These are phyloP conservation scores for Apis florea DNA, from an alignment of 1,140 invertebrate genomes.

Conservation along the genomic window DNA sequence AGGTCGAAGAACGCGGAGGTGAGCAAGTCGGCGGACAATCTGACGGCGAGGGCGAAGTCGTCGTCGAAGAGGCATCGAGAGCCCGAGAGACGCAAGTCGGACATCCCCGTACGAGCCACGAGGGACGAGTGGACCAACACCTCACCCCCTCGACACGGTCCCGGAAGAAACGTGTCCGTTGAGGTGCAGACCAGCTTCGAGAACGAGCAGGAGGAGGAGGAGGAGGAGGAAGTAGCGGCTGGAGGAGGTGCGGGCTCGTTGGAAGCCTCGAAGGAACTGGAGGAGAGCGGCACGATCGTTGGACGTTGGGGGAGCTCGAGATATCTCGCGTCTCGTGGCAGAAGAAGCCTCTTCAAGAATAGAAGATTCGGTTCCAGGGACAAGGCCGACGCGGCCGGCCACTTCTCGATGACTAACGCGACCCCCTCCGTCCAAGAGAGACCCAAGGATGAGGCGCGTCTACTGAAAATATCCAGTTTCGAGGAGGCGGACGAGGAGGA, in stretches of 20 bases:
- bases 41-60: conserved; percentile 44
- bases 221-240: background rate
- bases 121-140: conserved; percentile 77
- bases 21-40: conserved; percentile 73
- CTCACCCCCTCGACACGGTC: conserved; percentile 69
- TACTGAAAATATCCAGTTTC: conserved; percentile 71
- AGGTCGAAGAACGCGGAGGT: conserved; percentile 71
- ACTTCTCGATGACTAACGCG: conserved; percentile 20
- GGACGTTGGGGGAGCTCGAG: conserved; percentile 60
- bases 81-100: conserved; percentile 73
- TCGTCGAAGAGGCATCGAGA: conserved; percentile 68
- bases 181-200: conserved; percentile 77
- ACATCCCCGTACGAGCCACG: conserved; percentile 73
- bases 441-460: conserved; percentile 23
- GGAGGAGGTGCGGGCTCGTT: background rate
- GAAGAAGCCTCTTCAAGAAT: conserved; percentile 54
- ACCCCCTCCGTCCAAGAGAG: conserved; percentile 25
- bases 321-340: conserved; percentile 48
- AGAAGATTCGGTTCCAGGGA: conserved; percentile 52
- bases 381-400: conserved; percentile 15
- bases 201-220: too few species aligned
- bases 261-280: conserved; percentile 26
- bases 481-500: conserved; percentile 67
- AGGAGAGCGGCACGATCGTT: conserved; percentile 30
- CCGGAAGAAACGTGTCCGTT: conserved; percentile 71